Evolutionary conservation across 2,888 invertebrate species (phyloP).

Genomic region (Lamproptera curius): DNA sequence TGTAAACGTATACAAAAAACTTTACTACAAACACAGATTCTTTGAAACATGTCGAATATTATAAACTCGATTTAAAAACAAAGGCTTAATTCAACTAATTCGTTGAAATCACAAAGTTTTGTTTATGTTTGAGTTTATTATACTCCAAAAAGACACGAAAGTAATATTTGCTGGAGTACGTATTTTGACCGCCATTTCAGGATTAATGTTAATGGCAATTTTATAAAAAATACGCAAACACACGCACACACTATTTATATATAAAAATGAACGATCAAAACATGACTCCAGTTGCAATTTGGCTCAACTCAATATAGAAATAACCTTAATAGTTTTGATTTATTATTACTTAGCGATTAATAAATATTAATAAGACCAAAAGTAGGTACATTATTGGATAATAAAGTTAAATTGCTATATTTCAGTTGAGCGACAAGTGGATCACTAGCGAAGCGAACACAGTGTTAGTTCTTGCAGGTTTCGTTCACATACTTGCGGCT

Average conservation of each 20-base stretch:
- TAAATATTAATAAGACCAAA: too few species aligned
- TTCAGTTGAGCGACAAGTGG: conserved; percentile 25
- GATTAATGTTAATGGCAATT: not conserved
- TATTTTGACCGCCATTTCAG: conserved; percentile 1
- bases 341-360: too few species aligned
- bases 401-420: conserved; percentile 21
- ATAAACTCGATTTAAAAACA: conserved; percentile 1
- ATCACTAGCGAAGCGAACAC: conserved; percentile 35
- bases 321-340: not conserved
- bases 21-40: conserved; percentile 2
- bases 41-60: not conserved
- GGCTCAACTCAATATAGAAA: conserved; percentile 4
- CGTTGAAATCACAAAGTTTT: too few species aligned
- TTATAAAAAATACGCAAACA: not conserved
- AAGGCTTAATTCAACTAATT: too few species aligned
- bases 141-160: not conserved
- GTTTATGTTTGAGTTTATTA: conserved; percentile 2
- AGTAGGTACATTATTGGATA: too few species aligned
- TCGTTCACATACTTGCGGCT: conserved; percentile 8
- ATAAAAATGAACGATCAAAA: conserved; percentile 24
- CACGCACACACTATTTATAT: conserved; percentile 14
- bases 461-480: conserved; percentile 34
- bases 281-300: conserved; percentile 15
- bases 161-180: not conserved
- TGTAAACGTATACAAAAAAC: conserved; percentile 5